Conservation (phyloP, 2,113 vertebrate species). For the Sialia sialis region DNA sequence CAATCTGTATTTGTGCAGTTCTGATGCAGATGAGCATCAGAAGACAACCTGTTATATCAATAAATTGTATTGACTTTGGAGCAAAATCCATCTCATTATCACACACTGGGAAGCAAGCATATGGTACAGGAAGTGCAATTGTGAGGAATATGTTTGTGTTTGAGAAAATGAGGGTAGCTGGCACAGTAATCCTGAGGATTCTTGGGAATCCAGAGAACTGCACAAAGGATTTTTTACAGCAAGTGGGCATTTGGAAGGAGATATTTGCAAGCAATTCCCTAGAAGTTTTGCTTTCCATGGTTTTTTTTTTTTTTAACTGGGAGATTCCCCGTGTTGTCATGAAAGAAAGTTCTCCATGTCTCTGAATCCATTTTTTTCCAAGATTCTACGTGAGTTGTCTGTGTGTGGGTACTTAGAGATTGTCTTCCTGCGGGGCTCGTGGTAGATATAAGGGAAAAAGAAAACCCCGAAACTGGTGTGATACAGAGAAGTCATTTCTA, state of each 20-base stretch:
- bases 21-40: not conserved
- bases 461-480: not conserved
- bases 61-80: not conserved
- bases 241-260: not conserved
- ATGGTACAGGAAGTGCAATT: not conserved
- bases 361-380: not conserved
- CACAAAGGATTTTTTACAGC: not conserved
- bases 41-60: conserved; percentile 1
- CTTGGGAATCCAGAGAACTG: not conserved
- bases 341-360: not conserved
- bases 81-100: not conserved
- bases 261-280: not conserved
- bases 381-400: rapidly evolving
- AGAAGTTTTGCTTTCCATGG: not conserved
- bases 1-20: conserved; percentile 10
- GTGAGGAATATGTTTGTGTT: not conserved
- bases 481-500: not conserved
- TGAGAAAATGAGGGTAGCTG: not conserved
- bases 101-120: not conserved
- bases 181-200: not conserved
- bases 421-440: not conserved
- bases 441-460: not conserved
- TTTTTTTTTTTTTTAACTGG: not conserved
- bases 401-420: not conserved
- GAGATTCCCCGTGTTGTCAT: not conserved